Conservation (phyloP, 2,113 vertebrate species). For the Myrmecobius fasciatus region DNA sequence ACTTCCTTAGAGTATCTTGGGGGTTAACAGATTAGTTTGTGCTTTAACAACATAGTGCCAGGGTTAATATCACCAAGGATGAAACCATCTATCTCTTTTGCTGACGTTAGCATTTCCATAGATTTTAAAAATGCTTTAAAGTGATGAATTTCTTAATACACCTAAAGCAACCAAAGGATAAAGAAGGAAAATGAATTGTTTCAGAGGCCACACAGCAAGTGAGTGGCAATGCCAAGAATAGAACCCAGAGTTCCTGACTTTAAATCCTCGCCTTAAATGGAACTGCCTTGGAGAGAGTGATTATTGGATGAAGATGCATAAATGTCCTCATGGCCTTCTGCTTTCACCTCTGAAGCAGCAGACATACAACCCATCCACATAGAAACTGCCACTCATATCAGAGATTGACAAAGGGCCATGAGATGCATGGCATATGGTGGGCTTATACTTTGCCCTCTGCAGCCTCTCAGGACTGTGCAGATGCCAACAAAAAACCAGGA, state of each 20-base stretch:
- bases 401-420: background rate
- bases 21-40: constrained; percentile 27
- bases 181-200: constrained; percentile 35
- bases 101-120: constrained; percentile 43
- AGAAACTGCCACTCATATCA: constrained; percentile 24
- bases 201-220: constrained; percentile 28
- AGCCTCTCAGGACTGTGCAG: constrained; percentile 49
- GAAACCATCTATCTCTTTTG: constrained; percentile 28
- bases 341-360: constrained; percentile 55
- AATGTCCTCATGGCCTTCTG: constrained; percentile 40
- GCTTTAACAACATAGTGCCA: constrained; percentile 51
- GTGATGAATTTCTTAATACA: constrained; percentile 60
- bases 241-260: background rate
- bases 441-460: background rate
- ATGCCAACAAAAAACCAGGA: constrained; percentile 8
- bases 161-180: constrained; percentile 56
- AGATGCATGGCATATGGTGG: constrained; percentile 28
- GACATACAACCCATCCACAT: constrained; percentile 30
- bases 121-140: constrained; percentile 61
- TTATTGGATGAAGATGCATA: constrained; percentile 53
- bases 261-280: constrained; percentile 44
- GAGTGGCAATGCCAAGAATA: background rate
- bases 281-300: constrained; percentile 23
- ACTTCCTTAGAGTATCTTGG: background rate
- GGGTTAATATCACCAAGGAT: constrained; percentile 48